Evolutionary conservation across 2,888 invertebrate genomes (phyloP).

Genomic region (Chironomus riparius): DNA sequence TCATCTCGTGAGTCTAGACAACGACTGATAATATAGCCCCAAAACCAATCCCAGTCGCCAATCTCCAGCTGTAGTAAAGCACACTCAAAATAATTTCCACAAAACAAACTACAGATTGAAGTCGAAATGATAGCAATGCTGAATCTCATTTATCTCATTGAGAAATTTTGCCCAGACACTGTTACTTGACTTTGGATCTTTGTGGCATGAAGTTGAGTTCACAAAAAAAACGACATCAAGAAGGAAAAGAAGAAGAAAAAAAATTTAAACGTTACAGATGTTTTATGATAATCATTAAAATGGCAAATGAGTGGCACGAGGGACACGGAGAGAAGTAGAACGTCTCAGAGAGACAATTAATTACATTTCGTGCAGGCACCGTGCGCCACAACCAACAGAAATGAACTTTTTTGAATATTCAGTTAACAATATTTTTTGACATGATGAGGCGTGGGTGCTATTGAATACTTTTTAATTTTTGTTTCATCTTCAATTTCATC

Average conservation of each 20-base stretch:
- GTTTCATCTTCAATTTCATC: neutral
- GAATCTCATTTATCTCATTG: neutral
- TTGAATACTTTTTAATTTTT: neutral
- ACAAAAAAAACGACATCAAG: neutral
- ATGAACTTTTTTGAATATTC: neutral
- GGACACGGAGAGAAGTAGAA: neutral
- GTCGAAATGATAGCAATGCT: neutral
- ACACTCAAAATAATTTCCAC: neutral
- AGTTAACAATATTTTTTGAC: neutral
- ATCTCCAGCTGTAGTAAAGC: no score
- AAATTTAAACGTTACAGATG: neutral
- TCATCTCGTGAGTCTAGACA: no score
- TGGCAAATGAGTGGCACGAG: constrained; percentile 25
- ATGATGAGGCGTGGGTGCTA: neutral
- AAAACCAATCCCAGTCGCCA: no score
- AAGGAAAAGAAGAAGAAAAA: neutral
- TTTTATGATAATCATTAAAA: constrained; percentile 23
- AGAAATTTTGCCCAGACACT: neutral
- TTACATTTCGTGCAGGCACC: constrained; percentile 2
- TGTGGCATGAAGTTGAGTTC: neutral
- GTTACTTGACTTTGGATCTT: neutral
- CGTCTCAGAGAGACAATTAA: constrained; percentile 2
- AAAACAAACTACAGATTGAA: neutral
- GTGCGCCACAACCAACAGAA: neutral
- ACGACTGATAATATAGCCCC: no score